These are phyloP conservation scores for Amblyraja radiata DNA, from an alignment of 2,797 vertebrate species.

Conservation along the genomic window DNA sequence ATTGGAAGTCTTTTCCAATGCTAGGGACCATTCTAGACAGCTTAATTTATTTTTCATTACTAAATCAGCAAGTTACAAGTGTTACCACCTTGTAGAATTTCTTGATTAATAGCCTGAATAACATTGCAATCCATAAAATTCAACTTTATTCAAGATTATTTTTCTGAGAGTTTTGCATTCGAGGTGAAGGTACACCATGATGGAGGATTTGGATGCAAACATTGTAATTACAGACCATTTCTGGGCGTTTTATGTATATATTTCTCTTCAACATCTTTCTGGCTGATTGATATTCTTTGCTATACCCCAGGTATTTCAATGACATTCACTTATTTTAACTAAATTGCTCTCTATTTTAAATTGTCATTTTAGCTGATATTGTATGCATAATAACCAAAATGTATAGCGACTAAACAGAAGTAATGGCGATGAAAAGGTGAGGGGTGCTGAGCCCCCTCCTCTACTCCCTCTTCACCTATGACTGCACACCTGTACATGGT, in stretches of 20 bases:
- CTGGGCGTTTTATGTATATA: background rate
- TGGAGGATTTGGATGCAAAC: background rate
- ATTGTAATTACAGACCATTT: background rate
- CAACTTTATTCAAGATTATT: background rate
- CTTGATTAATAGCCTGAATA: background rate
- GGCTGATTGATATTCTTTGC: background rate
- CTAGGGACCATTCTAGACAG: background rate
- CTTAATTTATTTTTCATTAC: background rate
- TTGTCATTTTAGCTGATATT: background rate
- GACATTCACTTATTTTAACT: background rate
- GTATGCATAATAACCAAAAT: background rate
- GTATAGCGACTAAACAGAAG: background rate
- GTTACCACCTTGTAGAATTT: background rate
- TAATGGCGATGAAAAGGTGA: too few relatives aligned
- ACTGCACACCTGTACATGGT: too few relatives aligned
- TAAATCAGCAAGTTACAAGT: background rate
- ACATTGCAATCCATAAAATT: background rate
- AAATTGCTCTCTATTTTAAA: background rate
- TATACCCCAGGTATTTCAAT: background rate
- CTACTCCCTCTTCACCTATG: too few relatives aligned
- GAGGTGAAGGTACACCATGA: background rate
- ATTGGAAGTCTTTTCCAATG: background rate
- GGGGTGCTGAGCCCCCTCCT: too few relatives aligned
- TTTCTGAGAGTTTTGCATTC: conserved; percentile 1
- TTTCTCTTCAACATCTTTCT: background rate